phyloP scores from a whole-genome alignment of 2,888 invertebrate genomes.

The Nebria salina region DNA sequence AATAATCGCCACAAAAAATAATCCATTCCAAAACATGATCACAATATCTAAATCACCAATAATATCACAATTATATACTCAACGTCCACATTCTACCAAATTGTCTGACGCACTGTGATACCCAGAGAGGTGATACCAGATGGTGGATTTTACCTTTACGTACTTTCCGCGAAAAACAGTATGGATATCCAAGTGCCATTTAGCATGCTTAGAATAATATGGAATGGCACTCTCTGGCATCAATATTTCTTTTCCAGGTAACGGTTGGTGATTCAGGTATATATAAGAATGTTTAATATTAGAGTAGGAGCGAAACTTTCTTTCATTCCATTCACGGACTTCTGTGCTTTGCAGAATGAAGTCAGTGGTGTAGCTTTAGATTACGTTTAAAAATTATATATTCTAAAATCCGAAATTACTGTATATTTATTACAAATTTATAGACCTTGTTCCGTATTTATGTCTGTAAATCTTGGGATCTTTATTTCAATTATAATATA shows the following conservation, averaged over 20 bases:
- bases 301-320: neutral
- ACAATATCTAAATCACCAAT: neutral
- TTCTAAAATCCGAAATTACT: no score
- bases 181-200: neutral
- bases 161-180: neutral
- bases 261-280: slow-evolving; percentile 33
- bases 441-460: neutral
- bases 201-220: neutral
- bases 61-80: slow-evolving; percentile 12
- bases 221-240: neutral
- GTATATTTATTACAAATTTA: neutral
- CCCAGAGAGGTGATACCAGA: neutral
- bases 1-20: neutral
- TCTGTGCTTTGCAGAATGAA: neutral
- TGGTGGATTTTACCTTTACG: neutral
- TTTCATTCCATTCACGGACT: neutral
- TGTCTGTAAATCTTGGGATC: neutral
- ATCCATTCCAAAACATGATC: slow-evolving; percentile 1
- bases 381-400: neutral
- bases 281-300: slow-evolving; percentile 26
- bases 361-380: neutral
- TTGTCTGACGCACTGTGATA: neutral
- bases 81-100: slow-evolving; percentile 13
- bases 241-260: slow-evolving; percentile 18
- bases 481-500: neutral